Evolutionary conservation across 2,888 invertebrate genomes (phyloP).

Genomic region (Orchesellides sinensis): DNA sequence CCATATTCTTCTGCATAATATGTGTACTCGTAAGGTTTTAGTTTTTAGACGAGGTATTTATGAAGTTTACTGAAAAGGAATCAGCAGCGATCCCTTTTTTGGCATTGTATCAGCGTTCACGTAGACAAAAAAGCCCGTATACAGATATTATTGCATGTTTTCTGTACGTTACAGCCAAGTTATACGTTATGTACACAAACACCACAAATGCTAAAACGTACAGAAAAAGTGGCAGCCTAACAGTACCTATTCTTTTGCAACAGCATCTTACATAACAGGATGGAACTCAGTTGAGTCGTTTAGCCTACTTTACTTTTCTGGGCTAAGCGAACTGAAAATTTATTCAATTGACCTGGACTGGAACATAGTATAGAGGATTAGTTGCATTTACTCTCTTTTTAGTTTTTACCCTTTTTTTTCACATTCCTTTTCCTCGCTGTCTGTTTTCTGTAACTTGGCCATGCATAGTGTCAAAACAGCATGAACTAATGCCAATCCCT

Average conservation of each 20-base stretch:
- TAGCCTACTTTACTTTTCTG: slow-evolving; percentile 60
- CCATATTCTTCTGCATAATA: slow-evolving; percentile 49
- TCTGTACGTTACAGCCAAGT: too few species aligned
- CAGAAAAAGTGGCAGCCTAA: slow-evolving; percentile 8
- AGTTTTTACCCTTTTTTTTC: slow-evolving; percentile 28
- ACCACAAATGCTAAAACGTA: not conserved
- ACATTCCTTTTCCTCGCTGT: slow-evolving; percentile 51
- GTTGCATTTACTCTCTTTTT: slow-evolving; percentile 50
- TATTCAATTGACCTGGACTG: slow-evolving; percentile 67
- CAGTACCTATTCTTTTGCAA: slow-evolving; percentile 23
- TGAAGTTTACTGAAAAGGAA: slow-evolving; percentile 38
- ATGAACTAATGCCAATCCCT: slow-evolving; percentile 50
- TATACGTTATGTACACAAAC: slow-evolving; percentile 1
- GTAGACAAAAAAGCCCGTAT: slow-evolving; percentile 41
- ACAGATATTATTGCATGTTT: too few species aligned
- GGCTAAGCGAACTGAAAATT: slow-evolving; percentile 66
- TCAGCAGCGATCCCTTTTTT: slow-evolving; percentile 51
- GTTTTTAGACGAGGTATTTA: slow-evolving; percentile 33
- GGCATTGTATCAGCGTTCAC: slow-evolving; percentile 51
- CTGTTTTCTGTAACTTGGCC: slow-evolving; percentile 53
- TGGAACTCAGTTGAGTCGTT: slow-evolving; percentile 22
- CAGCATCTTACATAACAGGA: slow-evolving; percentile 23
- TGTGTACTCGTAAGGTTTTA: slow-evolving; percentile 1
- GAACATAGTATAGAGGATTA: slow-evolving; percentile 56
- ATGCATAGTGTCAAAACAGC: slow-evolving; percentile 64